Conservation (phyloP, 2,888 invertebrate genomes). For the Serrognathus titanus region DNA sequence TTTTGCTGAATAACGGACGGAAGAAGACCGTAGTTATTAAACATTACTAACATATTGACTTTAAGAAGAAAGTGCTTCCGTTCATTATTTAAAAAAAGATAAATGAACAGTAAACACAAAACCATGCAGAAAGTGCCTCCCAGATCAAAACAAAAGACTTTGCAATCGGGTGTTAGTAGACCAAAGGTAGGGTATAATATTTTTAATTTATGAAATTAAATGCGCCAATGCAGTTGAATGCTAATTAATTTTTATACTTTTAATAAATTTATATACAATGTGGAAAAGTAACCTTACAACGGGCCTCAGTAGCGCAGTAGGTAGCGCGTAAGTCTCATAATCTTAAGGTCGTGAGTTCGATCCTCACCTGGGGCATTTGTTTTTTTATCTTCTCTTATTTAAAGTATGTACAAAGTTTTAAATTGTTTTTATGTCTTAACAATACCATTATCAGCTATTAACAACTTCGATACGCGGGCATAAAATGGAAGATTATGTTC, state of each 20-base stretch:
- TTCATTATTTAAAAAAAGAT: not conserved
- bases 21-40: not conserved
- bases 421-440: too few relatives aligned
- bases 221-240: too few relatives aligned
- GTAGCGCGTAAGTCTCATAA: conserved; percentile 89
- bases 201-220: conserved; percentile 2
- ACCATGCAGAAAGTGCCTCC: conserved; percentile 18
- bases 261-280: not conserved
- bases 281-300: not conserved
- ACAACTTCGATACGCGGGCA: too few relatives aligned
- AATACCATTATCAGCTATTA: too few relatives aligned
- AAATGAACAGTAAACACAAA: not conserved
- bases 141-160: conserved; percentile 14
- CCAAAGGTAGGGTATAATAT: conserved; percentile 15
- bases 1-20: conserved; percentile 1
- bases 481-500: too few relatives aligned
- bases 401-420: not conserved
- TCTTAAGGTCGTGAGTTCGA: conserved; percentile 95
- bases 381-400: conserved; percentile 34
- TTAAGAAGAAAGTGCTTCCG: too few relatives aligned
- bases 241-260: conserved; percentile 1
- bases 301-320: conserved; percentile 81
- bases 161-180: conserved; percentile 13
- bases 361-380: conserved; percentile 81
- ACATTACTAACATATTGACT: not conserved